A percentile compares a stretch with the other conserved stretches of the same genome.
phyloP scores from a whole-genome alignment of 2,888 invertebrate genomes.

The Agapetus fuscipes region DNA sequence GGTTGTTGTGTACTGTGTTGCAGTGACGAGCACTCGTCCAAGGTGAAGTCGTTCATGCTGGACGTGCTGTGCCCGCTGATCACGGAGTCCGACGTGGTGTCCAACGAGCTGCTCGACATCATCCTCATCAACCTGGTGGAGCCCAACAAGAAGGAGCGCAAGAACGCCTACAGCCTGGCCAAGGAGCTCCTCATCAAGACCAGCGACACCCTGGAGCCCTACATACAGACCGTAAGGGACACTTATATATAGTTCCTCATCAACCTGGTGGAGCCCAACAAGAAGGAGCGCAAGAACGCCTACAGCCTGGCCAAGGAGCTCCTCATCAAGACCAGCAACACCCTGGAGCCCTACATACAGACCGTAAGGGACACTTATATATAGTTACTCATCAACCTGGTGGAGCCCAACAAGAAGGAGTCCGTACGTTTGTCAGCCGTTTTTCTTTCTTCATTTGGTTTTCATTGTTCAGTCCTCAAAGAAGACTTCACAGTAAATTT shows the following conservation, averaged over 20 bases:
- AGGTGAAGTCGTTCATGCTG: slow-evolving; percentile 94
- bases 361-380: too few relatives aligned
- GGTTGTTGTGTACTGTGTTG: slow-evolving; percentile 1
- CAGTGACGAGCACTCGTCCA: slow-evolving; percentile 91
- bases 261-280: slow-evolving; percentile 90
- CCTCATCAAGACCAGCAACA: slow-evolving; percentile 82
- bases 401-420: slow-evolving; percentile 86
- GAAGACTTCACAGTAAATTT: too few relatives aligned
- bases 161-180: slow-evolving; percentile 82
- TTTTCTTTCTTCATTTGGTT: too few relatives aligned
- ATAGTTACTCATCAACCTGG: slow-evolving; percentile 86
- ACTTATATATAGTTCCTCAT: too few relatives aligned
- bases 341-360: slow-evolving; percentile 90
- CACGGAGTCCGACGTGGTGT: slow-evolving; percentile 90
- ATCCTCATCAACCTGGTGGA: slow-evolving; percentile 92
- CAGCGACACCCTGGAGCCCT: slow-evolving; percentile 85
- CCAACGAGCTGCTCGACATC: slow-evolving; percentile 87
- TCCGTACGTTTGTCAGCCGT: too few relatives aligned
- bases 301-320: slow-evolving; percentile 87
- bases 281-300: slow-evolving; percentile 81
- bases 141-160: slow-evolving; percentile 81
- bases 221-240: slow-evolving; percentile 84
- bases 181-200: slow-evolving; percentile 89
- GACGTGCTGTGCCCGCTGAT: slow-evolving; percentile 92
- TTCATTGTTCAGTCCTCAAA: too few relatives aligned